phyloP scores from a whole-genome alignment of 2,113 vertebrate species.

The Elgaria multicarinata region DNA sequence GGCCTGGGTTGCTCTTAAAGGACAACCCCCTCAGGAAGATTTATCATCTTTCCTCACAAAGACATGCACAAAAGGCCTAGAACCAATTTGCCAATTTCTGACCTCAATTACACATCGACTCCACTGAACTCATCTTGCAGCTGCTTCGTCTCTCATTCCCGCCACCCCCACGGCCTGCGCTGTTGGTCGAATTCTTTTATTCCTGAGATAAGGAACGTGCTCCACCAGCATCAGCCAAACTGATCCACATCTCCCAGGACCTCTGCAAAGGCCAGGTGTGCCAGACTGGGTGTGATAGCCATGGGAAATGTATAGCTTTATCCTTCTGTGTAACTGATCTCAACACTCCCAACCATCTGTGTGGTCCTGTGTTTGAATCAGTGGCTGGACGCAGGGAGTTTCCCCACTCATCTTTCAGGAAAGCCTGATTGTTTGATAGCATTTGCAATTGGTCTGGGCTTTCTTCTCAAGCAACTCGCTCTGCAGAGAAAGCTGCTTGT shows the following conservation, averaged over 20 bases:
- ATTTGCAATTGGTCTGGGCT: not conserved
- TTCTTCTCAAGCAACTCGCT: not conserved
- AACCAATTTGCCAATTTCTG: not conserved
- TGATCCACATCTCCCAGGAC: not conserved
- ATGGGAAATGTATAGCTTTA: slow-evolving; percentile 21
- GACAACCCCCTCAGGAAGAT: not conserved
- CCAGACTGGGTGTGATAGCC: not conserved
- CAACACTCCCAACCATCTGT: not conserved
- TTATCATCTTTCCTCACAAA: not conserved
- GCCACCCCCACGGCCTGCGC: not conserved
- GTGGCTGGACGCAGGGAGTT: not conserved
- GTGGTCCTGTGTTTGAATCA: slow-evolving; percentile 16
- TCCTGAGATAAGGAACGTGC: slow-evolving; percentile 10
- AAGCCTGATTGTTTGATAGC: not conserved
- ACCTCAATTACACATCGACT: slow-evolving; percentile 8
- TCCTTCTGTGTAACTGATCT: slow-evolving; percentile 19
- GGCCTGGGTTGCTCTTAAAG: not conserved
- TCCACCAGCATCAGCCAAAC: not conserved
- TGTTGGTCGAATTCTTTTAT: not conserved
- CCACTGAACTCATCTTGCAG: not conserved
- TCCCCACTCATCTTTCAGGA: not conserved
- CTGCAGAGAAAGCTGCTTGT: not conserved
- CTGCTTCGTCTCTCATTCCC: slow-evolving; percentile 5
- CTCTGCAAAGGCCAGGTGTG: slow-evolving; percentile 7
- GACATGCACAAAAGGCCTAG: not conserved